Percentiles rank a stretch among this genome's conserved stretches.
Conservation (phyloP, 2,113 vertebrate species). For the Paramisgurnus dabryanus region DNA sequence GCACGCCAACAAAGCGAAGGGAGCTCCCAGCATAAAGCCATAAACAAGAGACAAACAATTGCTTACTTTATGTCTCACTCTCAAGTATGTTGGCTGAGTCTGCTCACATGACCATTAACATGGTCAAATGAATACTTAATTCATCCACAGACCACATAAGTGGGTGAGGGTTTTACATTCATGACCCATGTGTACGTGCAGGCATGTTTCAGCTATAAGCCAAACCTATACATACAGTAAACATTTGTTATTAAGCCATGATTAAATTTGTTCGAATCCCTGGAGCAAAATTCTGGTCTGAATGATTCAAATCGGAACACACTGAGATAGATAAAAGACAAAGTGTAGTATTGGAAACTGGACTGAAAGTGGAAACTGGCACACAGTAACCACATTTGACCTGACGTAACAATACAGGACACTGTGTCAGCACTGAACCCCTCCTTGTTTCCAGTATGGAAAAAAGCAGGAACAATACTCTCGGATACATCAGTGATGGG, state of each 20-base stretch:
- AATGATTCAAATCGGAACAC: background rate
- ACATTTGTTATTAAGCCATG: background rate
- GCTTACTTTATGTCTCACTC: slow-evolving; percentile 54
- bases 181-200: background rate
- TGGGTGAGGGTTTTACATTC: slow-evolving; percentile 43
- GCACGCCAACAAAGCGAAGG: slow-evolving; percentile 66
- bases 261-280: background rate
- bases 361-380: slow-evolving; percentile 3
- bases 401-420: slow-evolving; percentile 52
- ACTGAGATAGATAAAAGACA: background rate
- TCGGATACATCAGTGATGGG: slow-evolving; percentile 14
- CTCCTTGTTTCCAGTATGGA: slow-evolving; percentile 34
- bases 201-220: background rate
- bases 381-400: slow-evolving; percentile 37
- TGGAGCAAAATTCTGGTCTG: background rate
- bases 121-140: slow-evolving; percentile 50
- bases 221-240: background rate
- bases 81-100: slow-evolving; percentile 47
- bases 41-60: slow-evolving; percentile 57
- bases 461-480: slow-evolving; percentile 44
- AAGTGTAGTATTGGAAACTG: slow-evolving; percentile 23
- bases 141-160: slow-evolving; percentile 56
- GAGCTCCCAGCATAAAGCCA: slow-evolving; percentile 58
- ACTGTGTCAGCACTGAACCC: slow-evolving; percentile 51
- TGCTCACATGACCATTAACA: slow-evolving; percentile 42